Evolutionary conservation across 2,113 vertebrate genomes (phyloP), one percentile per base, ranked within the genome.

Genomic region (Ardeotis arabs): DNA sequence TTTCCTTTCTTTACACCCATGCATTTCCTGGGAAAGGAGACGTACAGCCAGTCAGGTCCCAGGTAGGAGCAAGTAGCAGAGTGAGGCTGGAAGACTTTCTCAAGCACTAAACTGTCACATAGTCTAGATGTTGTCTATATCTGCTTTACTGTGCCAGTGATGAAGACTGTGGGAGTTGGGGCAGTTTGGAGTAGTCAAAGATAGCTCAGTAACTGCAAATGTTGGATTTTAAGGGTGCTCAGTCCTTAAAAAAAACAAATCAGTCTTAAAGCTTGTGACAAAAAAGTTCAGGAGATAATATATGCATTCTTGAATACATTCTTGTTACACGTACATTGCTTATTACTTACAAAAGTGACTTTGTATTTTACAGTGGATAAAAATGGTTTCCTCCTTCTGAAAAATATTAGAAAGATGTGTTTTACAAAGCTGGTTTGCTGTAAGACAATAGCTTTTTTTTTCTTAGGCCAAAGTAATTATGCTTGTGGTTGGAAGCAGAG

Each of bases 271-370:
- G 10, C 12, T 87, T 67, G 28, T 56, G 33, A 53, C 39, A 53
- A 41, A 60, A 74, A 63, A 12, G 3, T 45, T 81, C 23, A 64
- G 50, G 49, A 50, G 27, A 47, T 55, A 75, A 49, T 41, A 33
- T 4, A 33, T 49, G 9, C 27, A 7, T 62, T 50, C 58, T 75
- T 4, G 0, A 76, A 62, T 49, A 47, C 5, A 20, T 33, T 62
- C 24, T 35, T 80, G 19, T 50, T 72, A 21, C 0, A 0, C 31
- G 19, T 50, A 5, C 37, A 23, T 55, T 66, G 44, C 9, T 66
- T 82, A 66, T 56, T 77, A 63, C 35, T 18, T 21, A 11, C 21
- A 4, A 73, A 86, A 49, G 23, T 45, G 45, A 80, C 72, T 50
- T 66, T 64, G 25, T 35, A 63, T 75, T 91, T 83, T 74, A 58